Base-by-base conservation (phyloP, 2,797 vertebrate genomes). In the Eupleurogrammus muticus region DNA sequence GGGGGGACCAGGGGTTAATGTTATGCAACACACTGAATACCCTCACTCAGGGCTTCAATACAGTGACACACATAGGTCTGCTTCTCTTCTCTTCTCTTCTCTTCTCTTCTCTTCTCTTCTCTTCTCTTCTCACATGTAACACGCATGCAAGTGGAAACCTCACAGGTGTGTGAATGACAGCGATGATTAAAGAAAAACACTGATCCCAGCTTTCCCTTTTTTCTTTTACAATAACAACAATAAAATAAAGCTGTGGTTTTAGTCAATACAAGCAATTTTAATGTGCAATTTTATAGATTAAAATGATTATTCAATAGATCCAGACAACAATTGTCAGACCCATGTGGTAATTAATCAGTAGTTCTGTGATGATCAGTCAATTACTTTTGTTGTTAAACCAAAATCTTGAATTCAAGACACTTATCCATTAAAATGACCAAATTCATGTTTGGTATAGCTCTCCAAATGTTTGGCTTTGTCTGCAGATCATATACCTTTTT, bases 1-100 rank as follows among this genome's bases (percentile, higher is more conserved):
- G 90, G 86, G 89, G 88, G 91, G 92, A 83, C 87, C 80, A 93
- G 82, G 92, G 95, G 94, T 95, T 95, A 94, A 95, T 95, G 90
- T 94, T 94, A 95, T 93, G 92, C 94, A 95, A 91, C 92, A 91
- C 64, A 67, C 77, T 92, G 89, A 95, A 94, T 92, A 82, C 87
- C 71, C 75, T 57, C 81, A 83, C 77, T 66, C 83, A 90, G 87
- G 78, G 83, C 87, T 92, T 78, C 54, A 79, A 87, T 83, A 73
- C 83, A 85, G 83, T 88, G 87, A 88, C 87, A 91, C 89, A 84
- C 86, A 89, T 60, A 87, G 66, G 24, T 50, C 68, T 34, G 23
- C 66, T 47, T 55, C 72, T 78, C 64, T 47, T 48, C 66, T 67
- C 62, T 34, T 52, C 50, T 65, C 64, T 52, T 68, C 66, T 58